Conservation (phyloP, 2,888 invertebrate genomes). For the Nemurella pictetii region DNA sequence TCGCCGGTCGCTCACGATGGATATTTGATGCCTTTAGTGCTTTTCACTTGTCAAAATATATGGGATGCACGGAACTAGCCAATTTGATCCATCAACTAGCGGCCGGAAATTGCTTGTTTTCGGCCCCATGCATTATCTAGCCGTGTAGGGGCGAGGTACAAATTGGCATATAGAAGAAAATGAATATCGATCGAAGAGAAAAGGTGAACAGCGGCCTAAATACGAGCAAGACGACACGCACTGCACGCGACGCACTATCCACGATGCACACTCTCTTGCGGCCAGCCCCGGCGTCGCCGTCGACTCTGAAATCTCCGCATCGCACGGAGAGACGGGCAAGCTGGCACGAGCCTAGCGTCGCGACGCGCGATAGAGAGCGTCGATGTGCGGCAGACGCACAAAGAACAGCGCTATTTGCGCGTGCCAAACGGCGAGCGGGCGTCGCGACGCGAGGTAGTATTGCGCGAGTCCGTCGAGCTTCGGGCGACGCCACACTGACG, state of each 20-base stretch:
- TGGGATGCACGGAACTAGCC: background rate
- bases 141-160: background rate
- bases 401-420: too few relatives aligned
- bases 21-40: background rate
- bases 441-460: too few relatives aligned
- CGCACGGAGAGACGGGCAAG: too few relatives aligned
- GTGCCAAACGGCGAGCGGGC: background rate
- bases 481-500: background rate
- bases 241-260: background rate
- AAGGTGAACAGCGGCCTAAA: background rate
- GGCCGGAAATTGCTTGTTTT: background rate
- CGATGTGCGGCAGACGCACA: too few relatives aligned
- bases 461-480: background rate
- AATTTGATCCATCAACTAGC: background rate
- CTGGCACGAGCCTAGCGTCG: too few relatives aligned
- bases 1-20: background rate
- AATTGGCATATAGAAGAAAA: background rate
- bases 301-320: too few relatives aligned
- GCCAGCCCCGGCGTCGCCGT: background rate
- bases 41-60: too few relatives aligned
- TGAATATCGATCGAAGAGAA: background rate
- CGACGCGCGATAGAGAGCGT: too few relatives aligned
- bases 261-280: background rate
- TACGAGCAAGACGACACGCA: background rate
- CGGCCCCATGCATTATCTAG: background rate